A percentile compares a stretch with the other conserved stretches of the same genome.
These are phyloP conservation scores for Tauraco erythrolophus DNA, from an alignment of 2,113 vertebrate genomes.

Conservation along the genomic window DNA sequence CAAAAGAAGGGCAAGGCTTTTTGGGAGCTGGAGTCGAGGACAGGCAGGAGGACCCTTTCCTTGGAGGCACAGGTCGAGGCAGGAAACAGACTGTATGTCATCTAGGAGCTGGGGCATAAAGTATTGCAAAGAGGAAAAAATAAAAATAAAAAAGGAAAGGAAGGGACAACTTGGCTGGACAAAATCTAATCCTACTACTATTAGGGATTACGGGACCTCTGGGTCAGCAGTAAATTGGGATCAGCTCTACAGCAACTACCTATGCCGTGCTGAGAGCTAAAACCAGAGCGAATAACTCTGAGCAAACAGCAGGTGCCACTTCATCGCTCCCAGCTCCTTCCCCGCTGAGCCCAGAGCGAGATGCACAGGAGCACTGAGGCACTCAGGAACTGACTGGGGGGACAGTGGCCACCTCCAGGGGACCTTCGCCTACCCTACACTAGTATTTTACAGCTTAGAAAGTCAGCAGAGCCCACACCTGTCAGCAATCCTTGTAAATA, in stretches of 20 bases:
- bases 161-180: neutral
- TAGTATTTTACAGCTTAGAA: neutral
- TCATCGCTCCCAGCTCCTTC: neutral
- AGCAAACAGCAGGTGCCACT: constrained; percentile 7
- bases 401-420: neutral
- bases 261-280: constrained; percentile 16
- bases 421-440: neutral
- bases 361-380: neutral
- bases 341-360: neutral
- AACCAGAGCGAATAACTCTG: neutral
- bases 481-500: neutral
- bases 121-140: neutral
- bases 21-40: neutral
- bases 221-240: constrained; percentile 41
- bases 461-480: neutral
- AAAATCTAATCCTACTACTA: constrained; percentile 49
- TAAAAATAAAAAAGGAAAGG: neutral
- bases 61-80: neutral
- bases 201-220: constrained; percentile 52
- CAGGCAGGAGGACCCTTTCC: too few relatives aligned
- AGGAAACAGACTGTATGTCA: neutral
- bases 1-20: neutral
- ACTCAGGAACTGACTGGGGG: neutral
- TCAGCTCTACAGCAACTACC: neutral
- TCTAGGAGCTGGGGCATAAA: neutral